Conservation (phyloP, 2,113 vertebrate species). For the Python bivittatus region DNA sequence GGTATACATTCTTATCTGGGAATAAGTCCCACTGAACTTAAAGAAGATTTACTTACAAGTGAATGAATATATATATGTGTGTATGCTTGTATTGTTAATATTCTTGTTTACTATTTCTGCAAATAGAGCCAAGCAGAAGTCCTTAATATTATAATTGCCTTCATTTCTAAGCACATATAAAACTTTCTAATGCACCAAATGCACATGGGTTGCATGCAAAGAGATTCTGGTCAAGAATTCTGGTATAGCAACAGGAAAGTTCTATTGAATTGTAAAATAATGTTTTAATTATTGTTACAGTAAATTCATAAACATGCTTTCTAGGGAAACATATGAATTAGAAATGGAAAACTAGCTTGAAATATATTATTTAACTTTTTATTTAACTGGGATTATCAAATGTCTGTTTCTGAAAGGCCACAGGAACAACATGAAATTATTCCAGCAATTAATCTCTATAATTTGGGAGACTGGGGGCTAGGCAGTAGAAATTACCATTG, state of each 20-base stretch:
- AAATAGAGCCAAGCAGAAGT: neutral
- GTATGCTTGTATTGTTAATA: too few relatives aligned
- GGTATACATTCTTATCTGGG: neutral
- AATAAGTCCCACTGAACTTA: neutral
- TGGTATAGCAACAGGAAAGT: neutral
- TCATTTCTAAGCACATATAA: too few relatives aligned
- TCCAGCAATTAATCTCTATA: neutral
- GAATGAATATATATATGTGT: neutral
- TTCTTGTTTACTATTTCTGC: neutral
- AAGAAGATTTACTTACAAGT: neutral
- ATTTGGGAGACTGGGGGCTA: neutral
- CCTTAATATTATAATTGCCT: neutral
- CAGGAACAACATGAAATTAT: neutral
- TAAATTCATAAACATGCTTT: neutral
- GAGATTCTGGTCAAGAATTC: neutral
- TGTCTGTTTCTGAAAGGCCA: neutral
- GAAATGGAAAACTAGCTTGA: neutral
- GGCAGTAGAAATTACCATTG: neutral
- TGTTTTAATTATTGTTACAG: neutral
- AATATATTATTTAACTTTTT: neutral
- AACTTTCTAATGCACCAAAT: neutral
- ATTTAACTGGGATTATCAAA: neutral
- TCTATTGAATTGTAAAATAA: neutral
- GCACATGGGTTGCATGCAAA: neutral
- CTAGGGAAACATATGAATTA: neutral